Percentiles rank a stretch among this genome's conserved stretches.
phyloP scores from a whole-genome alignment of 2,113 vertebrate species.

The Cyprinodon brontotheroides region DNA sequence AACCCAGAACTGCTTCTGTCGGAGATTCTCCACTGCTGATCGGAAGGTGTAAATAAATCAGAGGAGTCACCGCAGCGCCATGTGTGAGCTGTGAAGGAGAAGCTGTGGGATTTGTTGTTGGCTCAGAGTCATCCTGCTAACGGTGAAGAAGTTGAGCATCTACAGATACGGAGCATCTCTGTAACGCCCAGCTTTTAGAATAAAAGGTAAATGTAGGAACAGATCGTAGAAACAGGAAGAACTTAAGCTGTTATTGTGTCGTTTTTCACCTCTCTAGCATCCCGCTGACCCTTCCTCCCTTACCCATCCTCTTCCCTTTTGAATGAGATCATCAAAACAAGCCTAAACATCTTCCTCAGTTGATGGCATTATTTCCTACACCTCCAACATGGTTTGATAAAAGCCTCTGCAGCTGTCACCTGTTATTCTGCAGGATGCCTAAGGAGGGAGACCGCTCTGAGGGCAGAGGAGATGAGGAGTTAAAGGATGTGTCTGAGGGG shows the following conservation, averaged over 20 bases:
- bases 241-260: not conserved
- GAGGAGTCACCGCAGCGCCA: not conserved
- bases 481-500: constrained; percentile 73
- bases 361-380: not conserved
- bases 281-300: not conserved
- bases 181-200: not conserved
- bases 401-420: not conserved
- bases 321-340: constrained; percentile 44
- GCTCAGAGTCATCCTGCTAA: constrained; percentile 14
- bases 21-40: not conserved
- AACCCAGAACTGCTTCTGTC: not conserved
- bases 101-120: constrained; percentile 19
- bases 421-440: constrained; percentile 80
- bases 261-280: constrained; percentile 1
- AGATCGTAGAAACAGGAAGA: too few relatives aligned
- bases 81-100: not conserved
- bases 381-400: not conserved
- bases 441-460: constrained; percentile 81
- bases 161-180: not conserved
- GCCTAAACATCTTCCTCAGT: not conserved
- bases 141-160: constrained; percentile 6
- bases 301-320: not conserved
- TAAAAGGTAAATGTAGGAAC: constrained; percentile 45
- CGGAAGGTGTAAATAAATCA: not conserved
- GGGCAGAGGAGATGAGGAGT: constrained; percentile 70